phyloP scores from a whole-genome alignment of 2,888 invertebrate genomes.

The Zele albiditarsus region DNA sequence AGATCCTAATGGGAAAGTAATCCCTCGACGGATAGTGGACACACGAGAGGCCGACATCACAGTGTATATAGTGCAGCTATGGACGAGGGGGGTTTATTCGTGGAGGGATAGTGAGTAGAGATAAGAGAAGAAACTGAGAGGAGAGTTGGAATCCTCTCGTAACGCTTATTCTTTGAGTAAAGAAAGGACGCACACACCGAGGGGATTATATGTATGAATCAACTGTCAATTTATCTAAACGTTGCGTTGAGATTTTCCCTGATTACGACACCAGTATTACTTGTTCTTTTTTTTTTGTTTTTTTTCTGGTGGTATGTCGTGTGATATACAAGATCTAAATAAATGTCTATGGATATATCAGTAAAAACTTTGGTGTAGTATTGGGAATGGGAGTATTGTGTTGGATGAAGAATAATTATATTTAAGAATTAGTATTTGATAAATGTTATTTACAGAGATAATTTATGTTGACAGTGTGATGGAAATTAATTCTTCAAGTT shows the following conservation, averaged over 20 bases:
- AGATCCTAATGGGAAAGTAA: constrained; percentile 69
- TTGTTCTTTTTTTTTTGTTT: not conserved
- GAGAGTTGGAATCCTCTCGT: not conserved
- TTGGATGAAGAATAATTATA: no score
- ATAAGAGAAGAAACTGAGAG: constrained; percentile 51
- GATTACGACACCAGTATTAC: constrained; percentile 21
- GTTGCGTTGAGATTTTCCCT: not conserved
- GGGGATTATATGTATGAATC: not conserved
- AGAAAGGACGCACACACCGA: not conserved
- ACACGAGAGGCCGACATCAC: constrained; percentile 40
- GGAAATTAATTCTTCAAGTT: no score
- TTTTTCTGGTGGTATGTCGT: not conserved
- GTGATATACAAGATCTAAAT: not conserved
- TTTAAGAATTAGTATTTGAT: no score
- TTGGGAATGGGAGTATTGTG: no score
- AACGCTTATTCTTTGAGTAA: not conserved
- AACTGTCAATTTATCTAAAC: constrained; percentile 4
- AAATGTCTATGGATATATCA: not conserved
- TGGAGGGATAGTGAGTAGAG: constrained; percentile 53
- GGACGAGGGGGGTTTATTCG: constrained; percentile 40
- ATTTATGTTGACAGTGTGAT: no score
- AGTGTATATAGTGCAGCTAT: not conserved
- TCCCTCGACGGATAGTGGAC: constrained; percentile 58
- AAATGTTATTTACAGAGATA: no score
- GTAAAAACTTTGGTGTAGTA: no score